Conservation (phyloP, 92 coral and sea anemone genomes). For the Porites cylindrica region DNA sequence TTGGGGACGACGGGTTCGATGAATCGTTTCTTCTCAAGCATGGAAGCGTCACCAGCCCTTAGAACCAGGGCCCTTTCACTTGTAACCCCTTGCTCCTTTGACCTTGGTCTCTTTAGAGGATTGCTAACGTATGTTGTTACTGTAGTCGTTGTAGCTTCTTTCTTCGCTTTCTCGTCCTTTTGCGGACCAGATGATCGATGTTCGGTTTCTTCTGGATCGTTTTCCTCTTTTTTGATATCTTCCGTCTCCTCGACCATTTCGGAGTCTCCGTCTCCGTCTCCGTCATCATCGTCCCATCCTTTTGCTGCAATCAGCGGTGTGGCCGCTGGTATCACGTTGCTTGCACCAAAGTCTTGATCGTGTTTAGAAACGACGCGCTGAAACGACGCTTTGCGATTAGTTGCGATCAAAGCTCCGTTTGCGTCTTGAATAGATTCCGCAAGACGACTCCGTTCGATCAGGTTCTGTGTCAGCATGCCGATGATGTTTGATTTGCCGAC, state of each 20-base stretch:
- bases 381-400: neutral
- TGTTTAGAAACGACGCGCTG: neutral
- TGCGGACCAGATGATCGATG: too few species aligned
- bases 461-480: neutral
- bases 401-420: neutral
- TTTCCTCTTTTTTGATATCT: too few species aligned
- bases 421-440: neutral
- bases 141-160: too few species aligned
- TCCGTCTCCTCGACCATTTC: too few species aligned
- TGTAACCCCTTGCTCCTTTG: neutral
- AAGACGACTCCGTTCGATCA: neutral
- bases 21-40: neutral
- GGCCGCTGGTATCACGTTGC: constrained; percentile 7
- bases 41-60: neutral
- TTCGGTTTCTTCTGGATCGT: too few species aligned
- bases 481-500: neutral
- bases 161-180: too few species aligned
- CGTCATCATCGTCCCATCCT: constrained; percentile 8
- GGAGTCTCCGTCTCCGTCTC: neutral
- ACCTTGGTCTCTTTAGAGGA: neutral
- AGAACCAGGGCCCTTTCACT: neutral
- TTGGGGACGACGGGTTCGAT: neutral
- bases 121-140: neutral
- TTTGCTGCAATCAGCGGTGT: constrained; percentile 5
- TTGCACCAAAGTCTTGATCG: constrained; percentile 8